Evolutionary conservation across 1,140 invertebrate species (phyloP), one percentile per base, ranked within the genome.

Genomic region (Saxidomus purpurata): DNA sequence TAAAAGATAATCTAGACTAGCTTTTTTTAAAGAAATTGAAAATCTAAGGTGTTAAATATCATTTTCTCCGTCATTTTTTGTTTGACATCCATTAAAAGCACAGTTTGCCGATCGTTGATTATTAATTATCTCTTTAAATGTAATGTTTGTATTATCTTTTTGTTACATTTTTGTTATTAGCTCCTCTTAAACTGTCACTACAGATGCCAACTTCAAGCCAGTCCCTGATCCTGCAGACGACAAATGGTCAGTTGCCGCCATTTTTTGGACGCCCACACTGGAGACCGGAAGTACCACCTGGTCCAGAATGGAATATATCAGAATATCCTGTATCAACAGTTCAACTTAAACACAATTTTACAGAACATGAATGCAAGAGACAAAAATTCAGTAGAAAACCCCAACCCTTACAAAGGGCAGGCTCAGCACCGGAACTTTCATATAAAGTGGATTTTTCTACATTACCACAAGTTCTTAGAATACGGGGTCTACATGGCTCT

Each of bases 181-280:
- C n/a, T n/a, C n/a, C n/a, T n/a, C n/a, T n/a, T n/a, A n/a, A 43
- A 55, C 19, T 55, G 13, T 74, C 17, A 28, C 79, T 88, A 15
- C 63, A 82, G 79, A 89, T 89, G 87, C 87, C 87, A 1, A 89
- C 87, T 11, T 89, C 87, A 34, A 89, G 87, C 79, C 87, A 89
- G 76, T 61, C 77, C 25, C 67, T 89, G 8, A 81, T 89, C 25
- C 34, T 89, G 1, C 47, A 89, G 6, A 40, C 40, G n/a, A 81
- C 87, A 36, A 76, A 71, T 43, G 71, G 85, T 19, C 61, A 59
- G 13, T 36, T 79, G 17, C 85, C 71, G 38, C 74, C 74, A 28
- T 11, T 87, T 4, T 79, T 87, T 49, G 74, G 71, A n/a, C 49
- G 74, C n/a, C 85, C 31, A 6, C 4, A 8, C 25, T 34, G 63